These are phyloP conservation scores for Linurgus olivaceus DNA, from an alignment of 2,797 vertebrate genomes.

Conservation along the genomic window DNA sequence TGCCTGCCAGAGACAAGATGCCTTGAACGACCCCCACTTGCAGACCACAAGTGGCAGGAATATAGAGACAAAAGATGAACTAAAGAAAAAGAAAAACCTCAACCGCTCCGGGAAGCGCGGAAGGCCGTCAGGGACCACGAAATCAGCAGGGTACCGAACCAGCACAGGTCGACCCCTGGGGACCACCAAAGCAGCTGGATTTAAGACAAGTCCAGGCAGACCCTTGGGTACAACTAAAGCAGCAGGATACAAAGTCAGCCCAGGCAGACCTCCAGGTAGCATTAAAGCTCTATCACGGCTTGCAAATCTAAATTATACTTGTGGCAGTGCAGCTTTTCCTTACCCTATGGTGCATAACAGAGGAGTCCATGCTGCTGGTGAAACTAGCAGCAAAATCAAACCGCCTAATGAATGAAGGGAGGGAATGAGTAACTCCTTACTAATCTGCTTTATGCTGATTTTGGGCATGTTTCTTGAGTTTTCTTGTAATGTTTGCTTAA, in stretches of 20 bases:
- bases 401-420: constrained; percentile 81
- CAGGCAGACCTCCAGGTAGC: constrained; percentile 95
- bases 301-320: constrained; percentile 90
- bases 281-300: constrained; percentile 95
- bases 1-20: constrained; percentile 88
- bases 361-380: constrained; percentile 81
- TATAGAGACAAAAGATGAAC: constrained; percentile 82
- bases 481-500: constrained; percentile 44
- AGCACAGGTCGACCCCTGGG: constrained; percentile 96
- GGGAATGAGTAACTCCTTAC: constrained; percentile 43
- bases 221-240: constrained; percentile 96
- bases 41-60: constrained; percentile 81
- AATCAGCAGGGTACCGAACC: constrained; percentile 96
- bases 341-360: constrained; percentile 90
- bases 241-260: constrained; percentile 97
- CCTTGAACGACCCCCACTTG: constrained; percentile 79
- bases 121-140: constrained; percentile 93
- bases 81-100: constrained; percentile 91
- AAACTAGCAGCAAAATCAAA: constrained; percentile 87
- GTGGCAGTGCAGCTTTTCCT: constrained; percentile 91
- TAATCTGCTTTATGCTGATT: constrained; percentile 51
- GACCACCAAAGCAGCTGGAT: constrained; percentile 96
- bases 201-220: constrained; percentile 97
- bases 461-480: constrained; percentile 65
- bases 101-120: constrained; percentile 92